Evolutionary conservation across 2,888 invertebrate species (phyloP).

Genomic region (Chalcis sispes): DNA sequence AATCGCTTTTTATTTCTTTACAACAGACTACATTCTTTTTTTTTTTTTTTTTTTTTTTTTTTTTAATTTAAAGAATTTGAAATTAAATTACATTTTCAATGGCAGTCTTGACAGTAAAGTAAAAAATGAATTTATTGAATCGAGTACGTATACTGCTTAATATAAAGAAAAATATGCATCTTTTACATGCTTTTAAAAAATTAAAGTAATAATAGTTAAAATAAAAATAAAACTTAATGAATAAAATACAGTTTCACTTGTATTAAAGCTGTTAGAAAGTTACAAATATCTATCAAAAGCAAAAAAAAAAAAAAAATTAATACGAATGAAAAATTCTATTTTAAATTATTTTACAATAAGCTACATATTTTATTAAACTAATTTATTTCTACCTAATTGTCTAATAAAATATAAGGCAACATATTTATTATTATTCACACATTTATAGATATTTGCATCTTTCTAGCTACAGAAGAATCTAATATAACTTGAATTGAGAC

Average conservation of each 20-base stretch:
- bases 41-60: not conserved
- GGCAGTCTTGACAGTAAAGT: slow-evolving; percentile 20
- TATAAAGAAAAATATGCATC: too few relatives aligned
- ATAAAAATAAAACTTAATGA: not conserved
- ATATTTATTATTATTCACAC: too few relatives aligned
- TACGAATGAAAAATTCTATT: too few relatives aligned
- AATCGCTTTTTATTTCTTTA: slow-evolving; percentile 16
- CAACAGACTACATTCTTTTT: not conserved
- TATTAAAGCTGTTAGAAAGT: not conserved
- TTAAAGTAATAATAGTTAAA: not conserved
- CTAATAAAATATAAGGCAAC: too few relatives aligned
- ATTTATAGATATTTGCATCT: slow-evolving; percentile 12
- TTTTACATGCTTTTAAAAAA: too few relatives aligned
- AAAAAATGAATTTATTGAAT: not conserved
- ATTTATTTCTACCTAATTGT: too few relatives aligned
- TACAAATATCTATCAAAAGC: slow-evolving; percentile 10
- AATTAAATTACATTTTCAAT: slow-evolving; percentile 12
- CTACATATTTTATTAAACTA: too few relatives aligned
- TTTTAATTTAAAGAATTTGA: not conserved
- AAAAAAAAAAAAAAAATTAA: too few relatives aligned
- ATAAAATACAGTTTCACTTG: slow-evolving; percentile 1
- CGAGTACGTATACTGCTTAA: not conserved
- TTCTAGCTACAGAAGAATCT: not conserved
- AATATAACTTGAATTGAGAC: not conserved
- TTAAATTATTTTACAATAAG: too few relatives aligned